Percentiles rank a stretch among this genome's conserved stretches.
Conservation (phyloP, 2,113 vertebrate species). For the Maccullochella peelii region DNA sequence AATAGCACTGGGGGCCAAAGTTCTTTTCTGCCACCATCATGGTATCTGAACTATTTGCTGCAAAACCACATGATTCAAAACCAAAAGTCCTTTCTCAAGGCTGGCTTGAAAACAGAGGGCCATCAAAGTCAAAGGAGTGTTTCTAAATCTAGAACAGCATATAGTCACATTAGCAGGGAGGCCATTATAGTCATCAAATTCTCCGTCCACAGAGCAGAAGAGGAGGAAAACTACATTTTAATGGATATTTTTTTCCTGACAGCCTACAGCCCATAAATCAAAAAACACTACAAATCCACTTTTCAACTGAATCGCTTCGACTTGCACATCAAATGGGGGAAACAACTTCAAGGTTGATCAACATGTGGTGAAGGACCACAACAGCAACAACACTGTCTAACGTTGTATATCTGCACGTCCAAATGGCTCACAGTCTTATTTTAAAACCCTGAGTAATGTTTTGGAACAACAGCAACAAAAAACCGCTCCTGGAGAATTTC, state of each 20-base stretch:
- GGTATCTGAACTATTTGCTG: slow-evolving; percentile 61
- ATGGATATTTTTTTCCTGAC: neutral
- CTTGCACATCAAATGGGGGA: neutral
- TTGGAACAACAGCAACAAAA: neutral
- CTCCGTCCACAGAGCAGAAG: neutral
- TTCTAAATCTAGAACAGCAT: slow-evolving; percentile 23
- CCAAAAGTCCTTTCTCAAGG: slow-evolving; percentile 27
- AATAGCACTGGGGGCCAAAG: neutral
- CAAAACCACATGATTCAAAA: slow-evolving; percentile 66
- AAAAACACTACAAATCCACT: neutral
- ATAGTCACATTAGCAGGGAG: slow-evolving; percentile 2
- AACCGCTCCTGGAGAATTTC: too few relatives aligned
- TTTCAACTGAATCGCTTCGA: neutral
- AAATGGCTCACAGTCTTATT: neutral
- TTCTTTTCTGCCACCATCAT: slow-evolving; percentile 12
- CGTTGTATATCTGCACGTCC: neutral
- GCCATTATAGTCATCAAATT: neutral
- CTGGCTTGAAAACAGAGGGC: slow-evolving; percentile 21
- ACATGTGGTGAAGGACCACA: neutral
- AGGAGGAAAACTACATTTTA: neutral
- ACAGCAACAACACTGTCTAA: neutral
- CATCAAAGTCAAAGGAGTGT: slow-evolving; percentile 24
- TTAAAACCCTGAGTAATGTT: neutral
- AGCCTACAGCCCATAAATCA: too few relatives aligned
- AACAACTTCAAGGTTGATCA: neutral